Evolutionary conservation across 2,888 invertebrate genomes (phyloP), one percentile per base, ranked within the genome.

Genomic region (Azorinus chamasolen): DNA sequence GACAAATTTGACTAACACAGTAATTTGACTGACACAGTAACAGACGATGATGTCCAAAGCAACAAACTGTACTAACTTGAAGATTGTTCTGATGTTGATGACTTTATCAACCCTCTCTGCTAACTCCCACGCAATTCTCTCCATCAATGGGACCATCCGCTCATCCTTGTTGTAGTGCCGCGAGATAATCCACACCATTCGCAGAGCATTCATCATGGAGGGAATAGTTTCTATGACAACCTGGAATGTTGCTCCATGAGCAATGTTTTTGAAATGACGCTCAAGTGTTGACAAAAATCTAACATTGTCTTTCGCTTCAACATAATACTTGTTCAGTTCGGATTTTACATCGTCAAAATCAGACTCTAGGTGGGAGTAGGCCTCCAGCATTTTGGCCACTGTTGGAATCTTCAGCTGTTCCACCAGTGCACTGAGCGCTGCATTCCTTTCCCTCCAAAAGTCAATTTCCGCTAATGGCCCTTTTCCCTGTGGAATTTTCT

Each of bases 141-240:
- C 95, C 90, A 98, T 94, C 2, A 98, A 94, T 0, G 96, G 95
- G 27, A 97, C 95, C 97, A 98, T 97, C 70, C 96, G 95, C 76
- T 97, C 96, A 89, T 98, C 98, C 0, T 94, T 95, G 75, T 96
- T 96, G 91, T 96, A 98, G 87, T 97, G 97, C 59, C 95, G 94
- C 0, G 98, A 98, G 63, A 98, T 95, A 58, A 97, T 96, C 98
- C 98, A 98, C 89, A 98, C 96, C 95, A 98, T 96, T 85, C 96
- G 95, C 45, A 98, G 93, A 1, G 97, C 96, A 79, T 97, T 96
- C 94, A 97, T 96, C 77, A 98, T 93, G 68, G 96, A 95, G 0
- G 96, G 96, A 27, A 98, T 94, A 5, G 95, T 95, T 46, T 96
- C 95, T 14, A 95, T 95, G 22, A 97, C 95, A 91, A 95, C 95